Evolutionary conservation across 1,140 invertebrate genomes (phyloP).

Genomic region (Ceratina japonica): DNA sequence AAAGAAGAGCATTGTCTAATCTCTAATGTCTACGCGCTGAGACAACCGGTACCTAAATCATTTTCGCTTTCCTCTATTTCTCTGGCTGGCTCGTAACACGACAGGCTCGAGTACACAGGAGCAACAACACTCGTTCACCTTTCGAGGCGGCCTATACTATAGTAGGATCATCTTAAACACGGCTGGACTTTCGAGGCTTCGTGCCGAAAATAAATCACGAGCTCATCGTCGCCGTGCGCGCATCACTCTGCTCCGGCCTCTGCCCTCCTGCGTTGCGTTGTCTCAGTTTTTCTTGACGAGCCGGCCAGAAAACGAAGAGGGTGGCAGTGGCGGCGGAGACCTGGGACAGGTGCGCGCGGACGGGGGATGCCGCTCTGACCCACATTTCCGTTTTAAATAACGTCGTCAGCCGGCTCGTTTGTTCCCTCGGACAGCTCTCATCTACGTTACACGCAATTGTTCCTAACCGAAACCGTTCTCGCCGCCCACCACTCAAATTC

Average conservation of each 20-base stretch:
- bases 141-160: slow-evolving; percentile 18
- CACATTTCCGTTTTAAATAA: slow-evolving; percentile 73
- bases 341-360: slow-evolving; percentile 9
- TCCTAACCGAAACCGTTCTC: background rate
- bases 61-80: background rate
- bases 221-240: slow-evolving; percentile 45
- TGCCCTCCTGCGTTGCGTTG: slow-evolving; percentile 3
- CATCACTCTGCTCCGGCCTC: slow-evolving; percentile 28
- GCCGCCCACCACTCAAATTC: background rate
- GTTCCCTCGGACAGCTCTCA: slow-evolving; percentile 15
- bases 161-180: slow-evolving; percentile 31
- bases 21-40: background rate
- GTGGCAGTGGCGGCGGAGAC: background rate
- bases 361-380: slow-evolving; percentile 57
- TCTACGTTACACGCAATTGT: slow-evolving; percentile 13
- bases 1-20: slow-evolving; percentile 3
- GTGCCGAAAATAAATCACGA: slow-evolving; percentile 72
- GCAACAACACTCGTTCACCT: slow-evolving; percentile 51
- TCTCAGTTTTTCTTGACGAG: slow-evolving; percentile 27
- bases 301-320: slow-evolving; percentile 25
- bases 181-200: slow-evolving; percentile 40
- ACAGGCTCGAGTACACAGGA: background rate
- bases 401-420: slow-evolving; percentile 40
- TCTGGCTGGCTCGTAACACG: background rate
- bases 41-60: slow-evolving; percentile 25